Conservation (phyloP, 92 coral and sea anemone species). For the Phymanthus crucifer region DNA sequence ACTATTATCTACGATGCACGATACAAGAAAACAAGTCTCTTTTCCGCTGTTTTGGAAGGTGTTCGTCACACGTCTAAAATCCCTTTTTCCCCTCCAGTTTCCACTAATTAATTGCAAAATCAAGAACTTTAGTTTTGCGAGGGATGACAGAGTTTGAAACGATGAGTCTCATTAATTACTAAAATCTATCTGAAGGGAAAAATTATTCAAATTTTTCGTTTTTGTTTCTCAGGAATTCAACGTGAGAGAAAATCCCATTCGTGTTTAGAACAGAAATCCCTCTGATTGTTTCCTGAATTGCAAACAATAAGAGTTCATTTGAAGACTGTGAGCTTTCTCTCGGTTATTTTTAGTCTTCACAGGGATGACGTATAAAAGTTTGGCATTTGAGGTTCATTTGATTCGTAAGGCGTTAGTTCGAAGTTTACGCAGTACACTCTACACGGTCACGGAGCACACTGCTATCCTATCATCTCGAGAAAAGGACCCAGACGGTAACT, state of each 20-base stretch:
- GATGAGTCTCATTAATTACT: not conserved
- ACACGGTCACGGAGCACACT: not conserved
- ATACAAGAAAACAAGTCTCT: not conserved
- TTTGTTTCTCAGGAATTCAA: not conserved
- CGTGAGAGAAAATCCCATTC: not conserved
- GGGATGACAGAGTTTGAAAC: not conserved
- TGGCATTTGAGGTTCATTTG: not conserved
- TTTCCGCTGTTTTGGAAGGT: not conserved
- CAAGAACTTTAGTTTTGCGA: not conserved
- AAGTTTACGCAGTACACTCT: not conserved
- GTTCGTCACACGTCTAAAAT: not conserved
- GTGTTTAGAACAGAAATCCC: not conserved
- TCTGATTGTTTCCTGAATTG: not conserved
- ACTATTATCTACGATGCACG: not conserved
- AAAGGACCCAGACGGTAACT: not conserved
- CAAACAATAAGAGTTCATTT: not conserved
- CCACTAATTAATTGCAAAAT: constrained; percentile 1
- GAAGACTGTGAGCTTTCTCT: not conserved
- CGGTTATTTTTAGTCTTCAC: not conserved
- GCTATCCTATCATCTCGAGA: not conserved
- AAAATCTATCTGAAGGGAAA: not conserved
- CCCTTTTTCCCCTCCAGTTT: not conserved
- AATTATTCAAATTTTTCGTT: not conserved
- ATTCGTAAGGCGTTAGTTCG: not conserved
- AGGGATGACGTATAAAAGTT: not conserved